A percentile compares a stretch with the other conserved stretches of the same genome.
phyloP scores from a whole-genome alignment of 2,113 vertebrate species.

The Scomber scombrus region DNA sequence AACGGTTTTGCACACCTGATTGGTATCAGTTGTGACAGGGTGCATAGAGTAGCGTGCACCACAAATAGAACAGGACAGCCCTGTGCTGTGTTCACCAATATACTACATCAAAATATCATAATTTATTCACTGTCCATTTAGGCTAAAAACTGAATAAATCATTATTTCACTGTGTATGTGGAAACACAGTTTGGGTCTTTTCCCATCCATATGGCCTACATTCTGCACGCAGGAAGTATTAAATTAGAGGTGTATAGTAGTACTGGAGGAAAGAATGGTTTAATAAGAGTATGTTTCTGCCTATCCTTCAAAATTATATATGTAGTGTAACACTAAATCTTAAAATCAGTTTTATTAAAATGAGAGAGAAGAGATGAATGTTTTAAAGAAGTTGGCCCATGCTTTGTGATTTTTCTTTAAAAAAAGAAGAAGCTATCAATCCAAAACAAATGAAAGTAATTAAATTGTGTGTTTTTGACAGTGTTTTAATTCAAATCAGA shows the following conservation, averaged over 20 bases:
- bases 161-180: constrained; percentile 42
- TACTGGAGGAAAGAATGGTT: background rate
- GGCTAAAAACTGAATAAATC: constrained; percentile 59
- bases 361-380: too few relatives aligned
- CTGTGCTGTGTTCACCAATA: constrained; percentile 21
- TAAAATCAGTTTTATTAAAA: too few relatives aligned
- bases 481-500: too few relatives aligned
- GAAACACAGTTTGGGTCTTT: background rate
- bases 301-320: too few relatives aligned
- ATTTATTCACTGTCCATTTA: constrained; percentile 63
- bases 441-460: too few relatives aligned
- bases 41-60: background rate
- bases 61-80: constrained; percentile 25
- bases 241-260: background rate
- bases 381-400: too few relatives aligned
- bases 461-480: too few relatives aligned
- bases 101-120: constrained; percentile 53
- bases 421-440: too few relatives aligned
- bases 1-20: constrained; percentile 9
- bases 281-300: background rate
- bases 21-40: constrained; percentile 19
- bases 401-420: too few relatives aligned
- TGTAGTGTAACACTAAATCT: too few relatives aligned
- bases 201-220: constrained; percentile 40
- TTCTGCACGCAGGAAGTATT: background rate